A percentile compares a stretch with the other conserved stretches of the same genome.
phyloP scores from a whole-genome alignment of 2,888 invertebrate species.

The Thera britannica region DNA sequence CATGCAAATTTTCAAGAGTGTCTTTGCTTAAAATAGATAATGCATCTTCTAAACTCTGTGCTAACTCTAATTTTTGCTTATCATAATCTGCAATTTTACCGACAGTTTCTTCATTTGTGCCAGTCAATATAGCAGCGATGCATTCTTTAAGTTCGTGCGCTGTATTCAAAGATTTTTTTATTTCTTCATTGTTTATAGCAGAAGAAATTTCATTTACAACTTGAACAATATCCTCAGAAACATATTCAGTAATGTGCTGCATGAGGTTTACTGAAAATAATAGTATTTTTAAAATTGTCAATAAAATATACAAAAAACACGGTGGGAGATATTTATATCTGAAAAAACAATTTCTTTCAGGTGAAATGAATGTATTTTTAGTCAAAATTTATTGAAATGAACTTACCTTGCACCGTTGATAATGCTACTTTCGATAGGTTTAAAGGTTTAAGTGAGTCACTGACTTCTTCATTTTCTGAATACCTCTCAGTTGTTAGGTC shows the following conservation, averaged over 20 bases:
- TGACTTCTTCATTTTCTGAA: neutral
- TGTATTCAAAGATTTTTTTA: slow-evolving; percentile 49
- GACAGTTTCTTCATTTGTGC: slow-evolving; percentile 20
- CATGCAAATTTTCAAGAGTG: slow-evolving; percentile 41
- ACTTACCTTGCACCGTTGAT: slow-evolving; percentile 19
- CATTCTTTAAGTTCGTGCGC: slow-evolving; percentile 55
- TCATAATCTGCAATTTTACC: slow-evolving; percentile 35
- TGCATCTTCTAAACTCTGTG: slow-evolving; percentile 45
- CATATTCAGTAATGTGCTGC: slow-evolving; percentile 55
- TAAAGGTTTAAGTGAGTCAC: slow-evolving; percentile 20
- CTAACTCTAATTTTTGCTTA: slow-evolving; percentile 43
- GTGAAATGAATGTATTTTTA: too few species aligned
- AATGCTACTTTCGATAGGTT: slow-evolving; percentile 18
- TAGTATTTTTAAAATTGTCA: neutral
- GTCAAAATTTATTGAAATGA: neutral
- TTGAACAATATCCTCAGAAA: slow-evolving; percentile 51
- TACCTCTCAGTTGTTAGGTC: slow-evolving; percentile 11
- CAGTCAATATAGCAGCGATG: slow-evolving; percentile 39
- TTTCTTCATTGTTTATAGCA: slow-evolving; percentile 42
- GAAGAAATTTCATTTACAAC: slow-evolving; percentile 47
- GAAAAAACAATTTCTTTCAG: too few species aligned
- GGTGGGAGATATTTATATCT: too few species aligned
- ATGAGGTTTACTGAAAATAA: slow-evolving; percentile 52
- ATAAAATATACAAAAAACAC: too few species aligned
- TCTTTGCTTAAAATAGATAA: slow-evolving; percentile 43